These are phyloP conservation scores for Ephydatia muelleri DNA, from an alignment of 37 sponge, comb jelly and placozoan genomes.

Conservation along the genomic window DNA sequence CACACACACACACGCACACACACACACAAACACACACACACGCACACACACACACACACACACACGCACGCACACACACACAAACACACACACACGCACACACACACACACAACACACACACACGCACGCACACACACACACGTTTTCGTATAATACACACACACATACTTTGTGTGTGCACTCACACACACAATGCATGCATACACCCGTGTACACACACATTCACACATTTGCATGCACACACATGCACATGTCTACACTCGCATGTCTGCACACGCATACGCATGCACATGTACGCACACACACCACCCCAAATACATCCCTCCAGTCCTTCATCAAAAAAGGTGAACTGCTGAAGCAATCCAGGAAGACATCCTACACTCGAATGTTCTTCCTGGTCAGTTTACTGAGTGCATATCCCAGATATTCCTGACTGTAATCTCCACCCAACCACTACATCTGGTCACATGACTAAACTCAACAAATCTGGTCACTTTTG, in stretches of 20 bases:
- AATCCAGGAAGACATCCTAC: slow-evolving; percentile 59
- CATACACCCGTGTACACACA: neutral
- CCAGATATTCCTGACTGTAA: no score
- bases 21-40: slow-evolving; percentile 19
- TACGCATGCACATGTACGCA: slow-evolving; percentile 23
- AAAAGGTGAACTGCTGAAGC: slow-evolving; percentile 74
- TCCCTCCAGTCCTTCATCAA: slow-evolving; percentile 60
- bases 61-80: neutral
- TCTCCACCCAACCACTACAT: no score
- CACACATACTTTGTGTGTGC: neutral
- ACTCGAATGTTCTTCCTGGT: slow-evolving; percentile 82
- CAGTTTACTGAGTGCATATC: neutral
- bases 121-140: slow-evolving; percentile 33
- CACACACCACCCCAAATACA: slow-evolving; percentile 28
- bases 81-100: slow-evolving; percentile 15
- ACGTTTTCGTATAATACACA: slow-evolving; percentile 16
- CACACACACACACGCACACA: neutral
- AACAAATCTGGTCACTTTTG: no score
- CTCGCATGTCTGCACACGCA: neutral
- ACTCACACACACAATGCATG: neutral
- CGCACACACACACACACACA: neutral
- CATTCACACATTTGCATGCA: neutral
- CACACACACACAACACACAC: slow-evolving; percentile 25
- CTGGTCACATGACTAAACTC: no score
- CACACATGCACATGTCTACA: neutral